A percentile compares a stretch with the other conserved stretches of the same genome.
These are phyloP conservation scores for Drosophila kohkoa DNA, from an alignment of 1,140 invertebrate species.

Conservation along the genomic window DNA sequence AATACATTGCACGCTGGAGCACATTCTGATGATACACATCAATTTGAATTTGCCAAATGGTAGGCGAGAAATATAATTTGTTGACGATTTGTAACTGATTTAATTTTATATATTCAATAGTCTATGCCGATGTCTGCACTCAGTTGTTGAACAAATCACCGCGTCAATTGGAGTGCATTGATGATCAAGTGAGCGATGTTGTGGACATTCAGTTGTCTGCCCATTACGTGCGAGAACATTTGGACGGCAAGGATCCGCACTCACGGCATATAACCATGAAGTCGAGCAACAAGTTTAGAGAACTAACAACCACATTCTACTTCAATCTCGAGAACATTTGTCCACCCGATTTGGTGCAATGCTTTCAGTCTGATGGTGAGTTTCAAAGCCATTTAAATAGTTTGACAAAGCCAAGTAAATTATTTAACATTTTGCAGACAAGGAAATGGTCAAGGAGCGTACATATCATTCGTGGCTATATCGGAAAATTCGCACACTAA, in stretches of 20 bases:
- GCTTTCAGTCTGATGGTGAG: constrained; percentile 71
- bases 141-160: constrained; percentile 63
- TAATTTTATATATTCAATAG: constrained; percentile 30
- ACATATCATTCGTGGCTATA: constrained; percentile 77
- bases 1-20: constrained; percentile 78
- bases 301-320: constrained; percentile 72
- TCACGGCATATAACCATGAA: constrained; percentile 70
- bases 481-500: constrained; percentile 69
- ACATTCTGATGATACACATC: constrained; percentile 79
- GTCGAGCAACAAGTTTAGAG: constrained; percentile 71
- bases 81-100: neutral
- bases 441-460: constrained; percentile 68
- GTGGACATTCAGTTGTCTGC: constrained; percentile 72
- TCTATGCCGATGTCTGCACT: constrained; percentile 71
- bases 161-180: constrained; percentile 58
- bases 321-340: constrained; percentile 79
- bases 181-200: constrained; percentile 66
- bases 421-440: constrained; percentile 50
- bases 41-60: constrained; percentile 80
- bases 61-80: constrained; percentile 13
- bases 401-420: neutral
- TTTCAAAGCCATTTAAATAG: neutral
- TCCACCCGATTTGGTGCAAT: constrained; percentile 64
- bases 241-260: constrained; percentile 77
- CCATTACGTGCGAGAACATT: constrained; percentile 66